Evolutionary conservation across 2,113 vertebrate genomes (phyloP).

Genomic region (Petrocephalus zakoni): DNA sequence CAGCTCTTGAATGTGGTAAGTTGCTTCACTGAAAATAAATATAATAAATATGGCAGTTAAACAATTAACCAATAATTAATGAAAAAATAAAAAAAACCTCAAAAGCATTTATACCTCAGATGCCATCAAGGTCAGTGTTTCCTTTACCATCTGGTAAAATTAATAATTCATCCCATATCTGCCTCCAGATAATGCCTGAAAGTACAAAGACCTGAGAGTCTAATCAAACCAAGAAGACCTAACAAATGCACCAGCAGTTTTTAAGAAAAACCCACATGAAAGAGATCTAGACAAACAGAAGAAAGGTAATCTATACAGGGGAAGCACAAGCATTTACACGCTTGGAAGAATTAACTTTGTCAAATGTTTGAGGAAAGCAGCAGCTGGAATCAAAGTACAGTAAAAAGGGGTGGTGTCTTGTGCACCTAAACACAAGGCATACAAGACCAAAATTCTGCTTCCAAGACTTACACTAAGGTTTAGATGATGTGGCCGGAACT

Average conservation of each 20-base stretch:
- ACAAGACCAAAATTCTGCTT: background rate
- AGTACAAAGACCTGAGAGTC: background rate
- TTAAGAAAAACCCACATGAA: background rate
- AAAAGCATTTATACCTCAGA: background rate
- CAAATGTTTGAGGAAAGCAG: background rate
- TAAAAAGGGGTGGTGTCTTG: background rate
- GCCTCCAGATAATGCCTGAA: background rate
- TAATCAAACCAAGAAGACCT: background rate
- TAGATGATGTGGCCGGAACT: background rate
- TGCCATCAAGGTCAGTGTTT: background rate
- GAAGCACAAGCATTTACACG: background rate
- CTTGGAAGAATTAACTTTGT: background rate
- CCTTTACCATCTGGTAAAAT: slow-evolving; percentile 6
- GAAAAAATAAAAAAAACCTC: background rate
- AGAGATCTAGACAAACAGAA: background rate
- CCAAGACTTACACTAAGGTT: background rate
- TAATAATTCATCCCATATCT: background rate
- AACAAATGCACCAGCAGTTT: background rate
- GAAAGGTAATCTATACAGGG: background rate
- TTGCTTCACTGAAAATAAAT: too few species aligned
- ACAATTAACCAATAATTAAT: background rate
- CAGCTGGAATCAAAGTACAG: background rate
- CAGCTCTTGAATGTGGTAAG: too few species aligned
- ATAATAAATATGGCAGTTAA: background rate
- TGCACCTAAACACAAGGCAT: background rate